Percentiles rank a stretch among this genome's conserved stretches.
Evolutionary conservation across 2,113 vertebrate species (phyloP).

Genomic region (Cyphomyrus plagiostoma): DNA sequence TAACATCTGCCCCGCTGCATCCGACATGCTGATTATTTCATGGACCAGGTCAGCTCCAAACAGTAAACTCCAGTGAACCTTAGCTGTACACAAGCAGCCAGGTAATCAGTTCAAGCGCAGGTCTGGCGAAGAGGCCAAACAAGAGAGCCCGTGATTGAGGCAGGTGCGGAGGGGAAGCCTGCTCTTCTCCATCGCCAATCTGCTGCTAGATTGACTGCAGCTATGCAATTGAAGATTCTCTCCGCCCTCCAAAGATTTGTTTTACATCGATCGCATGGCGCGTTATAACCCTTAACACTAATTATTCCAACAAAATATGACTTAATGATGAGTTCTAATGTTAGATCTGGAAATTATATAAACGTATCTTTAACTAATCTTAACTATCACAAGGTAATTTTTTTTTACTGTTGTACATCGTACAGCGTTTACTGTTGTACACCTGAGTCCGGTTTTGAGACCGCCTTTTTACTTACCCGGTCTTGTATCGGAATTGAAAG

Average conservation of each 20-base stretch:
- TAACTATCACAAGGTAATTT: not conserved
- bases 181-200: not conserved
- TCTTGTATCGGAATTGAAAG: not conserved
- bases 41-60: not conserved
- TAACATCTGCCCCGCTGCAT: not conserved
- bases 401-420: too few species aligned
- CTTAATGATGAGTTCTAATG: not conserved
- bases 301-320: not conserved
- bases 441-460: too few species aligned
- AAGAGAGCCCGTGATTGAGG: not conserved
- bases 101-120: not conserved
- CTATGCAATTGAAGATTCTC: not conserved
- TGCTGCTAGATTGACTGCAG: not conserved
- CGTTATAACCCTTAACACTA: not conserved
- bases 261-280: not conserved
- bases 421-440: too few species aligned
- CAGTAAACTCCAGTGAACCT: not conserved
- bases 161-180: not conserved
- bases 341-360: not conserved
- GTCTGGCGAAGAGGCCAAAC: not conserved
- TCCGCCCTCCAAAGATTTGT: not conserved
- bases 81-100: not conserved
- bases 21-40: not conserved
- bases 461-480: not conserved
- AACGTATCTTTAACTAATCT: not conserved